These are phyloP conservation scores for Microtus oregoni DNA, from an alignment of 2,113 vertebrate genomes.

Conservation along the genomic window DNA sequence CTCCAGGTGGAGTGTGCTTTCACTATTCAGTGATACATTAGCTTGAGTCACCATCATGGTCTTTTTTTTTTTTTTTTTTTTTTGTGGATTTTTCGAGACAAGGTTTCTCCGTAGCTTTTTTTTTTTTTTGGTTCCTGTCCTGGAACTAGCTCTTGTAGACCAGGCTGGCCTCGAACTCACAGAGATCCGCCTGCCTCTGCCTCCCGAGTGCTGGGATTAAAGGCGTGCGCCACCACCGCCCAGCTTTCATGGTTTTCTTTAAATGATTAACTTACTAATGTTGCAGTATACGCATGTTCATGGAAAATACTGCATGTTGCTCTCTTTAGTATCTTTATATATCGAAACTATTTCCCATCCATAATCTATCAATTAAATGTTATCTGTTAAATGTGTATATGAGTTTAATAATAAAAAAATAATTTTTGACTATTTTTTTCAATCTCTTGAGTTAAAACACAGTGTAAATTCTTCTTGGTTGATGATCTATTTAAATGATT, in stretches of 20 bases:
- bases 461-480: neutral
- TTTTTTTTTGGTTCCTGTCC: too few species aligned
- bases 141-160: too few species aligned
- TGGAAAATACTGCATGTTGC: neutral
- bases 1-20: neutral
- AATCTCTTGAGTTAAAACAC: neutral
- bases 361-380: neutral
- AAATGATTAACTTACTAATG: neutral
- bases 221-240: too few species aligned
- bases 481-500: neutral
- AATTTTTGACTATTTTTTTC: slow-evolving; percentile 17
- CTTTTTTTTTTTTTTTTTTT: too few species aligned
- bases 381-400: neutral
- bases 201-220: too few species aligned
- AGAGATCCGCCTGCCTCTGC: too few species aligned
- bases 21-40: too few species aligned
- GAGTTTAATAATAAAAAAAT: neutral
- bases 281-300: neutral
- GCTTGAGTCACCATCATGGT: neutral
- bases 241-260: neutral
- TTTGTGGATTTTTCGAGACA: too few species aligned
- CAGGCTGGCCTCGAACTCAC: too few species aligned
- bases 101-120: too few species aligned
- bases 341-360: neutral
- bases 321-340: neutral